Percentiles rank a stretch among this genome's conserved stretches.
Conservation (phyloP, 1,140 invertebrate genomes). For the Bombus picipes region DNA sequence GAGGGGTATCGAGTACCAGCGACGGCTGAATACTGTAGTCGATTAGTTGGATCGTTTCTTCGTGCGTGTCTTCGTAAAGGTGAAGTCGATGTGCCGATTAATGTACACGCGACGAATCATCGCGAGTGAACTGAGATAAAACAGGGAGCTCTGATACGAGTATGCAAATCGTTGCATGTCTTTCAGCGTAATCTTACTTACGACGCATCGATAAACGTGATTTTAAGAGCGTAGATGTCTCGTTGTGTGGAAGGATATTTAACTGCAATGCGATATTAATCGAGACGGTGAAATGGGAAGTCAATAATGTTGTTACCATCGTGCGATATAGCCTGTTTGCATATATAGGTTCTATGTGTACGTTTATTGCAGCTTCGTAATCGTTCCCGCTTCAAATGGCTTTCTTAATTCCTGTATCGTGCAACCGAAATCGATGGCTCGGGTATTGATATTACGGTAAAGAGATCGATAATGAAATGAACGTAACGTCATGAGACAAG, state of each 20-base stretch:
- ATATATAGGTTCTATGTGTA: neutral
- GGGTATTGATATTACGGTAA: no score
- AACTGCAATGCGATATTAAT: no score
- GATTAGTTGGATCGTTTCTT: constrained; percentile 1
- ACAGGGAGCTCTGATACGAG: neutral
- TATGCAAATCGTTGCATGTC: constrained; percentile 27
- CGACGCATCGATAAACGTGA: neutral
- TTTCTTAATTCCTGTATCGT: neutral
- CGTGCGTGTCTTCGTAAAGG: neutral
- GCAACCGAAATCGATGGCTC: no score
- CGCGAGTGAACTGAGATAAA: constrained; percentile 1
- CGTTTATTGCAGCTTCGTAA: neutral
- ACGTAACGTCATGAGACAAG: no score
- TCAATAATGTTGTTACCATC: neutral
- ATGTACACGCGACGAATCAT: constrained; percentile 9
- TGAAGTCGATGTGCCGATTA: neutral
- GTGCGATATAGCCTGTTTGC: neutral
- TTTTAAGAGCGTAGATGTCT: neutral
- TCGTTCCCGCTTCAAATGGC: neutral
- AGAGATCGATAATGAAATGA: no score
- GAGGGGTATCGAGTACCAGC: neutral
- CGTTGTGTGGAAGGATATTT: no score
- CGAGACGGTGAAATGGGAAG: neutral
- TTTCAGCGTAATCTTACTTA: no score
- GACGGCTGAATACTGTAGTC: neutral